Percentiles rank a stretch among this genome's conserved stretches.
phyloP scores from a whole-genome alignment of 2,113 vertebrate genomes.

The Orycteropus afer region DNA sequence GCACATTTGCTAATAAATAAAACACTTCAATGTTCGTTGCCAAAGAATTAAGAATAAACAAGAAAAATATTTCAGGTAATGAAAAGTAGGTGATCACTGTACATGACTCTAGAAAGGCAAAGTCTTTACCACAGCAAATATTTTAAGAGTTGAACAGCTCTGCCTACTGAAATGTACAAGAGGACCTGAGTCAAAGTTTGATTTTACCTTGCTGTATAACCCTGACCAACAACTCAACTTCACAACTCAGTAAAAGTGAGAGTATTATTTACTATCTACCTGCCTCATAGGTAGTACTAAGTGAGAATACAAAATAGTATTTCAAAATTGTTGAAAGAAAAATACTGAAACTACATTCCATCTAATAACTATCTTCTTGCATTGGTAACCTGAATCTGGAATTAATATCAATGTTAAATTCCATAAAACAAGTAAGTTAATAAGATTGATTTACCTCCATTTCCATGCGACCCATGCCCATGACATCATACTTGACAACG shows the following conservation, averaged over 20 bases:
- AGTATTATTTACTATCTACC: background rate
- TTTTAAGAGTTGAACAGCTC: background rate
- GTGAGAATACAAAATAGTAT: constrained; percentile 31
- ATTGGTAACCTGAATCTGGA: constrained; percentile 31
- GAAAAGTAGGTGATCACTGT: background rate
- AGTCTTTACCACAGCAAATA: background rate
- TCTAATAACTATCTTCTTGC: background rate
- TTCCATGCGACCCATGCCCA: constrained; percentile 99
- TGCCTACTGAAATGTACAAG: background rate
- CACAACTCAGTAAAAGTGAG: background rate
- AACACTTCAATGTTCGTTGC: constrained; percentile 6
- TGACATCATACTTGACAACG: constrained; percentile 99
- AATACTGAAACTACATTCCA: constrained; percentile 35
- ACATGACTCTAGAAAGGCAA: background rate
- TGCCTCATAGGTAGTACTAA: constrained; percentile 33
- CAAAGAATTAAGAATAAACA: constrained; percentile 36
- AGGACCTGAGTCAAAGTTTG: background rate
- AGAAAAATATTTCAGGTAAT: background rate
- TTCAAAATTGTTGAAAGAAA: constrained; percentile 39
- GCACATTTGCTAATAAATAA: background rate
- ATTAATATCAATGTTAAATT: constrained; percentile 42
- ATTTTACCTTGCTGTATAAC: background rate
- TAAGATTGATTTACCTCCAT: constrained; percentile 93
- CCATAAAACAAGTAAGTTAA: background rate
- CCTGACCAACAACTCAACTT: background rate